phyloP scores from a whole-genome alignment of 1,140 invertebrate species.

The Drosophila teissieri region DNA sequence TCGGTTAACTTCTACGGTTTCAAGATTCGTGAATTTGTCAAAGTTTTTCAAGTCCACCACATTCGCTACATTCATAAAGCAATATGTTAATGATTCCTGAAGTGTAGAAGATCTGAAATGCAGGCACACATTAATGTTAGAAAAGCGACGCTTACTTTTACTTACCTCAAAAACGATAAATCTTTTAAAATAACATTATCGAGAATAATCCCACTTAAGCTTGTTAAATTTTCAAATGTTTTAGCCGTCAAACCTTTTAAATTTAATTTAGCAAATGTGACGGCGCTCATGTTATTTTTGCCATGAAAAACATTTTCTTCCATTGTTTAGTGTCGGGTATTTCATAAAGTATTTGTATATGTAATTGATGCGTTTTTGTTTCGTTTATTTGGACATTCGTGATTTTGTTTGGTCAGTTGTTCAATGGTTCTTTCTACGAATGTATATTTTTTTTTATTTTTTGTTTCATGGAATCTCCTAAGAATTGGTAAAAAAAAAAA shows the following conservation, averaged over 20 bases:
- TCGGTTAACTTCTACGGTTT: background rate
- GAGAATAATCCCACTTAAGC: background rate
- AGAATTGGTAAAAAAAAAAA: too few species aligned
- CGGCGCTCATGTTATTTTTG: background rate
- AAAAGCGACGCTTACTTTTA: background rate
- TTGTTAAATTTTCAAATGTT: background rate
- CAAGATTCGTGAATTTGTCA: background rate
- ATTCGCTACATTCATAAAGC: background rate
- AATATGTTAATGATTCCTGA: background rate
- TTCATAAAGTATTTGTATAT: too few species aligned
- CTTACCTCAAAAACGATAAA: slow-evolving; percentile 1
- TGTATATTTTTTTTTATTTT: too few species aligned
- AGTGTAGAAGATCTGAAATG: slow-evolving; percentile 8
- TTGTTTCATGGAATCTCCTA: too few species aligned
- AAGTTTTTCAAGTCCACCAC: slow-evolving; percentile 4
- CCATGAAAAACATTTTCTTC: background rate
- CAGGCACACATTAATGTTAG: too few species aligned
- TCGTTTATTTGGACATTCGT: too few species aligned
- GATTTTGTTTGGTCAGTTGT: too few species aligned
- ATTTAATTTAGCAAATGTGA: background rate
- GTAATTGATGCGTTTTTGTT: too few species aligned
- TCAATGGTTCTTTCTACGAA: too few species aligned
- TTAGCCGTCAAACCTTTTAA: background rate
- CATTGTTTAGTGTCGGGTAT: background rate
- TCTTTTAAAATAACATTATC: background rate